A percentile compares a stretch with the other conserved stretches of the same genome.
Conservation (phyloP, 2,113 vertebrate species). For the Odontophorus gujanensis region DNA sequence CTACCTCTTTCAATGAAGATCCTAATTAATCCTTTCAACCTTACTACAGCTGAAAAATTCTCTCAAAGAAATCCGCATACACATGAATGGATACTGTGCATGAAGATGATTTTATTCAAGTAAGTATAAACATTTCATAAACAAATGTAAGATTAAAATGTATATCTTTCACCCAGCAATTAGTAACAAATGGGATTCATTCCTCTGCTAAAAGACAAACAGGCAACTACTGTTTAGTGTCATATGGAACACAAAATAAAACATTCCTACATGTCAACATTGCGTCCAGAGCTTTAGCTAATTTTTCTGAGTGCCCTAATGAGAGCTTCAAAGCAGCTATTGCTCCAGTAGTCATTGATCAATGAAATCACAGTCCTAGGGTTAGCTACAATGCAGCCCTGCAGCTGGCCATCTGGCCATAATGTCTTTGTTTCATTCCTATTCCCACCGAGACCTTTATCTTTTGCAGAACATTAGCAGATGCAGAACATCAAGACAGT, state of each 20-base stretch:
- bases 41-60: background rate
- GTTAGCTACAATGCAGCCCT: background rate
- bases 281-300: background rate
- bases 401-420: background rate
- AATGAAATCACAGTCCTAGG: background rate
- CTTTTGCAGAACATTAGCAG: background rate
- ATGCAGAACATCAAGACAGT: background rate
- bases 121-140: background rate
- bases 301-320: background rate
- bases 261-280: background rate
- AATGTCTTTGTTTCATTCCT: too few species aligned
- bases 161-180: background rate
- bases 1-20: background rate
- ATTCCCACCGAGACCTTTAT: background rate
- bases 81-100: background rate
- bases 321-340: background rate
- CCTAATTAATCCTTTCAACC: background rate
- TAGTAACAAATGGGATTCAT: background rate
- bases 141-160: too few species aligned
- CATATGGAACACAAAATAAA: background rate
- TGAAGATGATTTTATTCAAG: background rate
- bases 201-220: background rate
- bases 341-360: background rate
- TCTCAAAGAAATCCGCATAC: background rate
- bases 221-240: background rate